Evolutionary conservation across 2,888 invertebrate genomes (phyloP).

Genomic region (Stenotaenia linearis): DNA sequence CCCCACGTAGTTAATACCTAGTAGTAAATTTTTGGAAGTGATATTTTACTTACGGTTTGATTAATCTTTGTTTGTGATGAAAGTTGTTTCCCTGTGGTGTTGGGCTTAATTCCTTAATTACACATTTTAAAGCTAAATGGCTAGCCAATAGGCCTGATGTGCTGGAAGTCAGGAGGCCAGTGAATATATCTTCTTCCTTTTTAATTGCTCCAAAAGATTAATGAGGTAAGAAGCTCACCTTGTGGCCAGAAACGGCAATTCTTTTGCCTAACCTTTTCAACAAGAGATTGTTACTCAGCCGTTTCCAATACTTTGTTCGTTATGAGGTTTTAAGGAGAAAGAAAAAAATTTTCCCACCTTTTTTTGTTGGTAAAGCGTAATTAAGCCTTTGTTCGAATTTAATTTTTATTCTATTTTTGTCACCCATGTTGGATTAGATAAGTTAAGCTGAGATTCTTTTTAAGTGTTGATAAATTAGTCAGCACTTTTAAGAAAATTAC

Average conservation of each 20-base stretch:
- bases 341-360: neutral
- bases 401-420: neutral
- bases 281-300: neutral
- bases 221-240: constrained; percentile 21
- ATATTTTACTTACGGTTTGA: neutral
- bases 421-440: constrained; percentile 18
- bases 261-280: neutral
- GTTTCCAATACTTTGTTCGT: neutral
- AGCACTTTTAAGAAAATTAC: constrained; percentile 24
- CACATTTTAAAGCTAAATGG: neutral
- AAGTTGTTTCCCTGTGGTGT: neutral
- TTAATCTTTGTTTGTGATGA: constrained; percentile 6
- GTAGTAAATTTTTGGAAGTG: neutral
- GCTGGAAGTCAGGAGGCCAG: neutral
- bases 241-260: neutral
- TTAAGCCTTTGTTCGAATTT: neutral
- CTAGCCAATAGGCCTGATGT: neutral
- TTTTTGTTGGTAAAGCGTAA: neutral
- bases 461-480: constrained; percentile 14
- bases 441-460: constrained; percentile 24
- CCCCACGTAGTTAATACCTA: neutral
- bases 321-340: neutral
- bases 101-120: constrained; percentile 15
- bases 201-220: constrained; percentile 17
- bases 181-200: constrained; percentile 20